Base-by-base conservation (phyloP, 2,888 invertebrate species). In the Caenorhabditis sp. region DNA sequence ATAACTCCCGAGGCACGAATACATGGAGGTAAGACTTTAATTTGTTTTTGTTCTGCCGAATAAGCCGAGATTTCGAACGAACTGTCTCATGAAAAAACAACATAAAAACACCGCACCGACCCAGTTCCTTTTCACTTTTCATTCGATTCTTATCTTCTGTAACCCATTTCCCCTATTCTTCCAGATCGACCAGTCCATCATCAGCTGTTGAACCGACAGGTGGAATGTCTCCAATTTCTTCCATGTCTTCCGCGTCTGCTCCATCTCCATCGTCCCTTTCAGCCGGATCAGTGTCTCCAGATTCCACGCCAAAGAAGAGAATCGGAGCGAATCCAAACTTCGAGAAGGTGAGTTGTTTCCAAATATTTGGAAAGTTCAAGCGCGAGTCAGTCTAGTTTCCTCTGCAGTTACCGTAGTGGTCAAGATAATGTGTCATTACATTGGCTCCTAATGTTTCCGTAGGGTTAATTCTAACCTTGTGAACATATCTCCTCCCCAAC, bases 221-320 rank as follows among this genome's bases (percentile, higher is more conserved):
- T 61, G 82, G 73, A 70, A 80, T 80, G 79, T 87, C 86, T 35
- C 87, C 87, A 8, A 76, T 85, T 12, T 87, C 87, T 12, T 85
- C 87, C 8, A 80, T 86, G 84, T 86, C 86, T 8, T 83, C 86
- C 1, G 79, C 86, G 22, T 86, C 87, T 10, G 83, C 87, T 14
- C 87, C 85, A 8, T 87, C 87, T 19, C 87, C 87, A 19, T 85
- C 86, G 6, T 87, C 87, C 3, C 80, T 87, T 10, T 85, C 85
- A 12, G 86, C 87, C 12, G 87, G 87, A 35, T 80, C 80, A 19
- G 84, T 85, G 0, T 86, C 86, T 14, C 87, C 87, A 12, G 87
- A 87, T 26, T 66, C 76, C 0, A 49, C 69, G 22, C 69, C 80
- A n/a, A 83, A 83, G 31, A 74, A 73, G 54, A 66, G 69, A 64